phyloP scores from a whole-genome alignment of 2,113 vertebrate species.

The Montifringilla adamsi region DNA sequence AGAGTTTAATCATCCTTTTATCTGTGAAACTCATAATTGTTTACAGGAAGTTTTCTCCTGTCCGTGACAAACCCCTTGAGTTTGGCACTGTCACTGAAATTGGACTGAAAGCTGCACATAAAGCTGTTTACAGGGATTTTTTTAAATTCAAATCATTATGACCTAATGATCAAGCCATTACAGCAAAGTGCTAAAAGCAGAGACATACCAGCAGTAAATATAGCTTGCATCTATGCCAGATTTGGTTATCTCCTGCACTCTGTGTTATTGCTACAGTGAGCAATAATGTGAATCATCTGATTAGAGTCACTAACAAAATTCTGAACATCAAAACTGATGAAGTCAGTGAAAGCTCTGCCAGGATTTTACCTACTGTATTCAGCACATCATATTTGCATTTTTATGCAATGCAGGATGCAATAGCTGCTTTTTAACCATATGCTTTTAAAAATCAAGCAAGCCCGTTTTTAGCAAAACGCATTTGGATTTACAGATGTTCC shows the following conservation, averaged over 20 bases:
- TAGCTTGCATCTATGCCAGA: not conserved
- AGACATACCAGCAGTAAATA: constrained; percentile 27
- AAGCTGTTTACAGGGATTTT: not conserved
- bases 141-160: constrained; percentile 28
- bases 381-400: not conserved
- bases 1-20: not conserved
- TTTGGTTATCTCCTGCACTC: constrained; percentile 22
- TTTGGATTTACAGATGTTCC: constrained; percentile 21
- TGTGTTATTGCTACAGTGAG: constrained; percentile 43
- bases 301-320: constrained; percentile 38
- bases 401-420: not conserved
- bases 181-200: constrained; percentile 24
- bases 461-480: not conserved
- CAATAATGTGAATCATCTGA: constrained; percentile 52
- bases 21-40: not conserved
- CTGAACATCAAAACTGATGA: constrained; percentile 26
- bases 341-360: constrained; percentile 25
- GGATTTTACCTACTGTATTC: constrained; percentile 22
- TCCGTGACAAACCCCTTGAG: not conserved
- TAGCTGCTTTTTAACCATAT: not conserved
- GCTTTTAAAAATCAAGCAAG: not conserved
- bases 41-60: not conserved
- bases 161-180: constrained; percentile 39
- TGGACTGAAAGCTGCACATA: not conserved
- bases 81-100: not conserved